These are phyloP conservation scores for Gavia stellata DNA, from an alignment of 2,113 vertebrate species.

Conservation along the genomic window DNA sequence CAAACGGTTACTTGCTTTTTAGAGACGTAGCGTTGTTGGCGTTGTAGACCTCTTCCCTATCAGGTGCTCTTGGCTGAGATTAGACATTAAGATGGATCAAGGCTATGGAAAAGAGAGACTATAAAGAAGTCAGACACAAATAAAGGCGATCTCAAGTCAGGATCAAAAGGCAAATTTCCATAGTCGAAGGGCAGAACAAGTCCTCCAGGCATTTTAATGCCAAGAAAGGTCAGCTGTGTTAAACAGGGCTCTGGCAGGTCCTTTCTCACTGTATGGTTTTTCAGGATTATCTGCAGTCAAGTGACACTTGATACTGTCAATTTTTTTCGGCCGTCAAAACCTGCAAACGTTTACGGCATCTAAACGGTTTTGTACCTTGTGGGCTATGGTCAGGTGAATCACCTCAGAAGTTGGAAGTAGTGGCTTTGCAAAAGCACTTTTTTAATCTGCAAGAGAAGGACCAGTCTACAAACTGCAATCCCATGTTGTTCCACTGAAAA, in stretches of 20 bases:
- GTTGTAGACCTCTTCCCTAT: accelerated
- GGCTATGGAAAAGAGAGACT: background rate
- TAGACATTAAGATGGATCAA: background rate
- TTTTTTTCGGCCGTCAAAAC: background rate
- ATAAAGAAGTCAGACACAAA: background rate
- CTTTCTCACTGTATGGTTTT: background rate
- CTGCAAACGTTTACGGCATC: background rate
- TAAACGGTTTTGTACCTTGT: background rate
- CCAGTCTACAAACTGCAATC: background rate
- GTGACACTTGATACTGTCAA: background rate
- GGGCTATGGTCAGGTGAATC: background rate
- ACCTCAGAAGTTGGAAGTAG: background rate
- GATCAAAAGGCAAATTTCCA: background rate
- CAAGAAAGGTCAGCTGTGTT: background rate
- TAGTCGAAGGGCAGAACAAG: background rate
- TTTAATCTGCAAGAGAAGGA: background rate
- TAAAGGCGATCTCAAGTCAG: background rate
- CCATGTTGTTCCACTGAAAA: background rate
- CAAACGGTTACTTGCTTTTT: accelerated
- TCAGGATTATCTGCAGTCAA: background rate
- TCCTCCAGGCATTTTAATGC: background rate
- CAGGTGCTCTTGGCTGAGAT: background rate
- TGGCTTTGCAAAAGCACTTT: background rate
- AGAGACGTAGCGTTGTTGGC: accelerated
- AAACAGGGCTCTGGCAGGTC: background rate